Evolutionary conservation across 2,113 vertebrate species (phyloP).

Genomic region (Maccullochella peelii): DNA sequence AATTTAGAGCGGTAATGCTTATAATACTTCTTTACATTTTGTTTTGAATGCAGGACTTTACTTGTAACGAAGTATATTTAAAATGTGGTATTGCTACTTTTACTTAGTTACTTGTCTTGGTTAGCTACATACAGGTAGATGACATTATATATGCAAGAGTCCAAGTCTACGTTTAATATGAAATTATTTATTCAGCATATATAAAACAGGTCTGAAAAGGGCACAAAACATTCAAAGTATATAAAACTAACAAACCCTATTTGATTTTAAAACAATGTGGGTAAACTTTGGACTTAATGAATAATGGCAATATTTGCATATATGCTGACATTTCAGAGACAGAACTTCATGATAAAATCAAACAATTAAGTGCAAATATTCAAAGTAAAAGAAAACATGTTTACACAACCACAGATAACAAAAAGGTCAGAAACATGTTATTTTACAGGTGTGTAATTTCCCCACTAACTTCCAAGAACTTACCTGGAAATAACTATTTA

Average conservation of each 20-base stretch:
- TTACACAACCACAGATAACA: background rate
- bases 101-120: background rate
- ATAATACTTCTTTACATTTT: too few species aligned
- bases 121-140: background rate
- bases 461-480: background rate
- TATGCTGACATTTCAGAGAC: background rate
- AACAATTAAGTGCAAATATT: constrained; percentile 35
- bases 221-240: background rate
- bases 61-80: background rate
- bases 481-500: background rate
- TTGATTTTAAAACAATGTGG: background rate
- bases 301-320: background rate
- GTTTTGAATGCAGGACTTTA: too few species aligned
- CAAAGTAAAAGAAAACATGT: constrained; percentile 7
- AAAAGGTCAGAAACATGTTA: background rate
- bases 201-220: constrained; percentile 46
- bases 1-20: too few species aligned
- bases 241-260: constrained; percentile 24
- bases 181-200: constrained; percentile 67
- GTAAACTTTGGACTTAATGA: constrained; percentile 27
- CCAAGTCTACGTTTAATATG: constrained; percentile 31
- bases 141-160: background rate
- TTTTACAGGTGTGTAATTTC: background rate
- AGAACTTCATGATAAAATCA: background rate
- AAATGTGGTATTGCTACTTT: too few species aligned